These are phyloP conservation scores for Indicator indicator DNA, from an alignment of 2,113 vertebrate species.

Conservation along the genomic window DNA sequence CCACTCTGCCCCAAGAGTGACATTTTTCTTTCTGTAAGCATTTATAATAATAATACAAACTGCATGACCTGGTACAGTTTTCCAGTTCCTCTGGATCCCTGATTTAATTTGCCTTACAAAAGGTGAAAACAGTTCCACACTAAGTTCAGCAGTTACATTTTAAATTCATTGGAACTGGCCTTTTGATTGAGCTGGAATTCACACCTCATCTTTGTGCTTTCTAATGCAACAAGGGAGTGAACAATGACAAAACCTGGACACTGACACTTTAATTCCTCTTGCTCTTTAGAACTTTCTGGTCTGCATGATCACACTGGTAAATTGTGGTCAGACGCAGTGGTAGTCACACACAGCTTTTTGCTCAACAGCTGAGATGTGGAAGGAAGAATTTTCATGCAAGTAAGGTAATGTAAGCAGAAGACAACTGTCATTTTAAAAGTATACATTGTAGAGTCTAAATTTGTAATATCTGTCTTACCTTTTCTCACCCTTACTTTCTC, in stretches of 20 bases:
- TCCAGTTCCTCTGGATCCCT: neutral
- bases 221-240: neutral
- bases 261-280: neutral
- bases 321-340: neutral
- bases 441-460: neutral
- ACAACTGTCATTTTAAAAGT: neutral
- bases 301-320: neutral
- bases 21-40: neutral
- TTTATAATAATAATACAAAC: neutral
- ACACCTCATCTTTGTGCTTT: neutral
- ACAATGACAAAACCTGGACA: neutral
- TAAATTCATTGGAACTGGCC: neutral
- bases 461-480: neutral
- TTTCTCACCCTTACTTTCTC: neutral
- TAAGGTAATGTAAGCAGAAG: neutral
- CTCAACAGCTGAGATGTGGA: neutral
- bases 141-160: neutral
- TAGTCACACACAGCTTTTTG: neutral
- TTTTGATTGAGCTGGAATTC: neutral
- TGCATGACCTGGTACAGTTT: neutral
- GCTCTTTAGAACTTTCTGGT: neutral
- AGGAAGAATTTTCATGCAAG: neutral
- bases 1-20: too few relatives aligned
- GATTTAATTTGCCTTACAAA: neutral
- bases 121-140: neutral